phyloP scores from a whole-genome alignment of 2,888 invertebrate genomes.

The Troides helena region DNA sequence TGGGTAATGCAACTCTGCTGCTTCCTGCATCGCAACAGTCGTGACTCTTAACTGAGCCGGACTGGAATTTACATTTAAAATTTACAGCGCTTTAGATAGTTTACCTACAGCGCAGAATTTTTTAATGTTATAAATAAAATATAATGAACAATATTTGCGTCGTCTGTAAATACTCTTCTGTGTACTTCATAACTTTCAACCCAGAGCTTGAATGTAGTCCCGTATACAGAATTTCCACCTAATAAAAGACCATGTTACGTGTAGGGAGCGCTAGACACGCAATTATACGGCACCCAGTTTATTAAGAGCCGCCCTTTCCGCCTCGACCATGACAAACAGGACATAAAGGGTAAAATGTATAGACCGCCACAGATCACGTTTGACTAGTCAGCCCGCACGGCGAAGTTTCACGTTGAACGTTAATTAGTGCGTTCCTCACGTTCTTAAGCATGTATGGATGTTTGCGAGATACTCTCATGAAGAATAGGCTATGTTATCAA shows the following conservation, averaged over 20 bases:
- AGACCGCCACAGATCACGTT: constrained; percentile 55
- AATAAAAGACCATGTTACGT: constrained; percentile 78
- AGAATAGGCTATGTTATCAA: constrained; percentile 41
- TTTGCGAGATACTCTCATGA: constrained; percentile 53
- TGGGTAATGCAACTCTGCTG: constrained; percentile 19
- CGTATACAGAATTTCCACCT: constrained; percentile 78
- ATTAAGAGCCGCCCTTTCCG: constrained; percentile 56
- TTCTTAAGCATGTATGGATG: constrained; percentile 64
- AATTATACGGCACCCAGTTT: constrained; percentile 67
- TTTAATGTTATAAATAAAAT: constrained; percentile 27
- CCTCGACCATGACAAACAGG: constrained; percentile 44
- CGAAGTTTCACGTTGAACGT: constrained; percentile 77
- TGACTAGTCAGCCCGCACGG: constrained; percentile 57
- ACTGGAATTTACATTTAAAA: constrained; percentile 26
- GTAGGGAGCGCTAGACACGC: constrained; percentile 76
- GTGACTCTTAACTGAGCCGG: constrained; percentile 25
- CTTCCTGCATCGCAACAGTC: constrained; percentile 27
- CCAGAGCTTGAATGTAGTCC: constrained; percentile 59
- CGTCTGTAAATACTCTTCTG: constrained; percentile 35
- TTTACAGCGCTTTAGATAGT: constrained; percentile 7
- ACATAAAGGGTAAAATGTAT: constrained; percentile 54
- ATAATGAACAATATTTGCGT: constrained; percentile 23
- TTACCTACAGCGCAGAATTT: constrained; percentile 18
- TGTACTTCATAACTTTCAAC: constrained; percentile 61
- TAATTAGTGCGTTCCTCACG: constrained; percentile 78